Percentiles rank a stretch among this genome's conserved stretches.
phyloP scores from a whole-genome alignment of 2,888 invertebrate species.

The Drosophila tripunctata region DNA sequence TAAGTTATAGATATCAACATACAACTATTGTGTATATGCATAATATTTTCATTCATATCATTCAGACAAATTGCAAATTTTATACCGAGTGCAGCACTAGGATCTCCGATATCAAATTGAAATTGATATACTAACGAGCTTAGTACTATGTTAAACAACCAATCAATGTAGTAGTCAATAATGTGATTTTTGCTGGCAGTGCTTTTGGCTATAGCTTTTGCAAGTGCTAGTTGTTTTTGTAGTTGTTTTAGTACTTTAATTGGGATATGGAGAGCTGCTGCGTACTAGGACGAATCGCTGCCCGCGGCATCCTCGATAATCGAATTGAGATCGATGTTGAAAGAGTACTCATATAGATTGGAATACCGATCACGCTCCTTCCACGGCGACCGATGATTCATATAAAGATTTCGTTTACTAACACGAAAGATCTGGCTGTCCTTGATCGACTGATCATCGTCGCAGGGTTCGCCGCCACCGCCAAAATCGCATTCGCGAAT shows the following conservation, averaged over 20 bases:
- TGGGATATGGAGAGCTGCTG: slow-evolving; percentile 60
- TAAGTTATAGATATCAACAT: not conserved
- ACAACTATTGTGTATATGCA: not conserved
- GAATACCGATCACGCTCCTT: slow-evolving; percentile 84
- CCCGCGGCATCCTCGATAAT: slow-evolving; percentile 84
- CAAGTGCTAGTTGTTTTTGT: too few species aligned
- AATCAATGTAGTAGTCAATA: slow-evolving; percentile 67
- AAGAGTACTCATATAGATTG: slow-evolving; percentile 84
- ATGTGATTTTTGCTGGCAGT: slow-evolving; percentile 49
- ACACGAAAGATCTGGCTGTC: slow-evolving; percentile 85
- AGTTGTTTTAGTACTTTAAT: slow-evolving; percentile 27
- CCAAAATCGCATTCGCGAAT: slow-evolving; percentile 84
- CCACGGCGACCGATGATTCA: slow-evolving; percentile 84
- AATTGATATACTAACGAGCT: slow-evolving; percentile 31
- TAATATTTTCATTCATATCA: too few species aligned
- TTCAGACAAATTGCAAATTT: slow-evolving; percentile 9
- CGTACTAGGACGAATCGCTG: slow-evolving; percentile 85
- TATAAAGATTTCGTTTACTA: slow-evolving; percentile 85
- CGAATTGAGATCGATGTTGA: slow-evolving; percentile 84
- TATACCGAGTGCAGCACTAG: slow-evolving; percentile 53
- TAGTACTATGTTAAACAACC: slow-evolving; percentile 70
- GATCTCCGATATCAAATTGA: slow-evolving; percentile 32
- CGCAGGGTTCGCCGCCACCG: slow-evolving; percentile 84
- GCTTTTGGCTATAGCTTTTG: slow-evolving; percentile 15
- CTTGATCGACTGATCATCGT: slow-evolving; percentile 84